Evolutionary conservation across 1,140 invertebrate genomes (phyloP), one percentile per base, ranked within the genome.

Genomic region (Steinernema feltiae): DNA sequence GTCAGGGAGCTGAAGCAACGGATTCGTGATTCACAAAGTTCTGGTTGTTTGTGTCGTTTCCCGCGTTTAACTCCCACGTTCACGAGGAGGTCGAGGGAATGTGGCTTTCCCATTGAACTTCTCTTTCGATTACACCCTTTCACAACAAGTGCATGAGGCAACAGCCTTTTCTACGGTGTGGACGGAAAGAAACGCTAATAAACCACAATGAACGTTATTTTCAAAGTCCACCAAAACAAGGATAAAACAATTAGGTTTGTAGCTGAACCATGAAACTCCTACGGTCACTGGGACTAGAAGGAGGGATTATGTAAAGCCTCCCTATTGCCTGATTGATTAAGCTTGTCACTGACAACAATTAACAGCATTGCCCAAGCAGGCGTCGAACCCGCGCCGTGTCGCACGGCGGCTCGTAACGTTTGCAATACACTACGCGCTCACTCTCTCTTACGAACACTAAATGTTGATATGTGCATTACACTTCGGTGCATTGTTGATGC

Each of bases 301-400:
- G 53, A 63, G 53, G 24, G 53, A 63, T 63, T 63, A 63, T 63
- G 24, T 27, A 63, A 63, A 63, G 53, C 53, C 53, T 63, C 7
- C 53, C 24, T 63, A 3, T 63, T 3, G 12, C 53, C 24, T 27
- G 53, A 12, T 27, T 63, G 53, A 63, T 63, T 63, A 63, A 63
- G 53, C 53, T 63, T 63, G 53, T 27, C 53, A 63, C 12, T 3
- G 53, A 63, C 15, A 27, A 15, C 24, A 15, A 63, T 15, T 63
- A 27, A 63, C 53, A 63, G 53, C 53, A 63, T 63, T 63, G 53
- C 53, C 53, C 53, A 63, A 63, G 24, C 53, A 63, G 53, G 53
- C 53, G 53, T 63, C 53, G 53, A 63, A 63, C 53, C 53, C 53
- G 53, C 53, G 12, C 7, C 24, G 3, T 27, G 7, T 27, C 2